Percentiles rank a stretch among this genome's conserved stretches.
phyloP scores from a whole-genome alignment of 2,888 invertebrate genomes.

The Ennomos erosarius region DNA sequence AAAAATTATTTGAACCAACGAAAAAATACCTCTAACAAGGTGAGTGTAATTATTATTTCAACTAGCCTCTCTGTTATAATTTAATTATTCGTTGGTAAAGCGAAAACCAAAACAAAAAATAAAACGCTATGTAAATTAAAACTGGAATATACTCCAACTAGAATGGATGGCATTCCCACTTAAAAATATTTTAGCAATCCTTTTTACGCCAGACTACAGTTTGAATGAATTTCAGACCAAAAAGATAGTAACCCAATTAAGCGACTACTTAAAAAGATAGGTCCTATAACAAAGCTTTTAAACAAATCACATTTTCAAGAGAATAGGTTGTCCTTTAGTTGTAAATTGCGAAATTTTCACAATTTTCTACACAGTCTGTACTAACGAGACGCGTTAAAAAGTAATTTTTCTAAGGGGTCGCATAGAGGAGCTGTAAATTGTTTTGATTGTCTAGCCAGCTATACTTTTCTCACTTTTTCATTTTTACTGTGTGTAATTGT shows the following conservation, averaged over 20 bases:
- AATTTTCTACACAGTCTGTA: constrained; percentile 29
- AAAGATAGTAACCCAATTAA: constrained; percentile 42
- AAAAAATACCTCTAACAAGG: constrained; percentile 11
- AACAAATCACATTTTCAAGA: constrained; percentile 35
- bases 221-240: constrained; percentile 41
- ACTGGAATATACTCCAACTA: constrained; percentile 18
- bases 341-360: constrained; percentile 24
- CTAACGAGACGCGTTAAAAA: constrained; percentile 28
- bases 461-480: no score
- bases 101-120: constrained; percentile 31
- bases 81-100: constrained; percentile 31
- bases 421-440: no score
- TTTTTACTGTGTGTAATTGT: no score
- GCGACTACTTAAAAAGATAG: constrained; percentile 41
- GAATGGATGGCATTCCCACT: constrained; percentile 33
- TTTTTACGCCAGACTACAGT: constrained; percentile 39
- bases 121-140: constrained; percentile 28
- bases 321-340: constrained; percentile 21
- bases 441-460: no score
- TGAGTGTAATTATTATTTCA: constrained; percentile 14
- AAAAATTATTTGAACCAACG: constrained; percentile 4
- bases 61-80: constrained; percentile 30
- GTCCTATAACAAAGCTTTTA: constrained; percentile 26
- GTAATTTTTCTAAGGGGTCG: constrained; percentile 8
- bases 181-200: constrained; percentile 43